phyloP scores from a whole-genome alignment of 2,113 vertebrate genomes.

The Grus americana region DNA sequence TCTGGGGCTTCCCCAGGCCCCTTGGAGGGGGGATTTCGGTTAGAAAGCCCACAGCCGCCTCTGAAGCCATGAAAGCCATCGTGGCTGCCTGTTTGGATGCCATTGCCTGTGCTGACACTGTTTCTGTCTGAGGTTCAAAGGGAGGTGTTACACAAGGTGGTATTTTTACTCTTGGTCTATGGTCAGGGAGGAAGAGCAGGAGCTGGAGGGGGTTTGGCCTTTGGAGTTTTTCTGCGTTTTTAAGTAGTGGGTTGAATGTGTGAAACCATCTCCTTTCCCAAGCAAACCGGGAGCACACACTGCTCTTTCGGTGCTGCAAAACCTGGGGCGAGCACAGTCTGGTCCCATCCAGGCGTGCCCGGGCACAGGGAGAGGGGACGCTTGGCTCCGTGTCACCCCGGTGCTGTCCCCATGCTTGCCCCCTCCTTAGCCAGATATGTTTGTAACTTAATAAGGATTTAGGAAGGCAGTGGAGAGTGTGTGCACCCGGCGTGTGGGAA shows the following conservation, averaged over 20 bases:
- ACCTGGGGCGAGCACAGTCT: rapidly evolving
- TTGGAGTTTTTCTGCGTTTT: neutral
- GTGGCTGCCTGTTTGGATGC: neutral
- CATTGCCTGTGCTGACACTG: rapidly evolving
- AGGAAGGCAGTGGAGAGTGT: neutral
- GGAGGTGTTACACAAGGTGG: neutral
- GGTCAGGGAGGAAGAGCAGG: neutral
- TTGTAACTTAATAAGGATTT: rapidly evolving
- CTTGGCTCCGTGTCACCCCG: rapidly evolving
- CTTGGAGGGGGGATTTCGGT: rapidly evolving
- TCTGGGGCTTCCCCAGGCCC: neutral
- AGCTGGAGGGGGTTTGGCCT: neutral
- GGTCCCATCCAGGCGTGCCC: neutral
- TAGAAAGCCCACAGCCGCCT: neutral
- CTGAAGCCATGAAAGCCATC: rapidly evolving
- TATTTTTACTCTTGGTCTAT: neutral
- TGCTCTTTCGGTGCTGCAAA: neutral
- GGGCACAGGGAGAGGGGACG: neutral
- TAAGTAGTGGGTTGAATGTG: rapidly evolving
- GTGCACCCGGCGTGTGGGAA: rapidly evolving
- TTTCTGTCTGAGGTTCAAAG: neutral
- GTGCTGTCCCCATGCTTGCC: rapidly evolving
- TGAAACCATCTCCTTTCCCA: neutral
- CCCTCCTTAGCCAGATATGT: rapidly evolving
- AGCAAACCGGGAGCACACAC: neutral